phyloP scores from a whole-genome alignment of 2,888 invertebrate species.

The Drymonia ruficornis region DNA sequence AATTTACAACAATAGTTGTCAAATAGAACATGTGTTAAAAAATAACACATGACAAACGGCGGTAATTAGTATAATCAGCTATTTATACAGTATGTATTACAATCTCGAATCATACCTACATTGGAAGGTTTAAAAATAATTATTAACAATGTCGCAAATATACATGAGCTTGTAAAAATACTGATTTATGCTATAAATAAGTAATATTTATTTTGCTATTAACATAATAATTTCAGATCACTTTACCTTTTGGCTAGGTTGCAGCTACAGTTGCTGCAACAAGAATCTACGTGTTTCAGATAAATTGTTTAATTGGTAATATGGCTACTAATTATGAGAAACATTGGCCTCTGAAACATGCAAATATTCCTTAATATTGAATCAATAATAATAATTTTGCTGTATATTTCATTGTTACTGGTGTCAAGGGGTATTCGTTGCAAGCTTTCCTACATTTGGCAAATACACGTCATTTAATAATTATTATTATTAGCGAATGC shows the following conservation, averaged over 20 bases:
- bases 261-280: background rate
- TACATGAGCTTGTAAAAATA: constrained; percentile 44
- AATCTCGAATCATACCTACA: constrained; percentile 1
- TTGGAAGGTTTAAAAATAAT: constrained; percentile 12
- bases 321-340: background rate
- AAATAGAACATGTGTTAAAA: constrained; percentile 19
- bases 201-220: background rate
- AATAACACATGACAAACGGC: constrained; percentile 27
- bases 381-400: background rate
- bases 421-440: background rate
- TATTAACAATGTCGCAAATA: constrained; percentile 21
- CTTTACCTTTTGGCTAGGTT: background rate
- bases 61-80: constrained; percentile 19
- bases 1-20: constrained; percentile 29
- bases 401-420: background rate
- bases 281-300: background rate
- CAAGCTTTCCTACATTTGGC: background rate
- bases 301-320: background rate
- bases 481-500: background rate
- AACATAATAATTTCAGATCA: background rate
- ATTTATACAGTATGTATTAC: constrained; percentile 8
- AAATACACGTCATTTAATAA: background rate
- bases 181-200: constrained; percentile 23
- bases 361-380: too few species aligned
- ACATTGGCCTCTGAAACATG: too few species aligned